Evolutionary conservation across 2,888 invertebrate species (phyloP).

Genomic region (Panorpa germanica): DNA sequence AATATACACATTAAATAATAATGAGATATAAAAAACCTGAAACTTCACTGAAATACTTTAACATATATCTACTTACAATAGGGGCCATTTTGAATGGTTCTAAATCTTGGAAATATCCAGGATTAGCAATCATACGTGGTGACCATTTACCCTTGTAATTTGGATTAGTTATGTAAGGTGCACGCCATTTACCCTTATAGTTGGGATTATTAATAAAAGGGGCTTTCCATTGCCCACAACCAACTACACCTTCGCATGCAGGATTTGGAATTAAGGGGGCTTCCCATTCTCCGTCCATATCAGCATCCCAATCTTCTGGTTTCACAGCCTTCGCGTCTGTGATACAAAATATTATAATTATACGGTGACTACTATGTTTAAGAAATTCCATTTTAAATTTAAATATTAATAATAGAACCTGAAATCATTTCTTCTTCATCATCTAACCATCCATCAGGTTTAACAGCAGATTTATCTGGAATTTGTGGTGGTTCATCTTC

Average conservation of each 20-base stretch:
- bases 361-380: slow-evolving; percentile 2
- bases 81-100: slow-evolving; percentile 79
- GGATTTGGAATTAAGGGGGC: slow-evolving; percentile 86
- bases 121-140: slow-evolving; percentile 73
- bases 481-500: slow-evolving; percentile 85
- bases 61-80: slow-evolving; percentile 46
- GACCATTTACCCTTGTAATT: slow-evolving; percentile 93
- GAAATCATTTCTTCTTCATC: slow-evolving; percentile 73
- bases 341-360: not conserved
- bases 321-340: slow-evolving; percentile 66
- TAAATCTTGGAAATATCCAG: slow-evolving; percentile 80
- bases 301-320: slow-evolving; percentile 92
- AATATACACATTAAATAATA: slow-evolving; percentile 10
- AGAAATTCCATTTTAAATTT: slow-evolving; percentile 3
- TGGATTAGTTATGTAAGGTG: slow-evolving; percentile 79
- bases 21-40: slow-evolving; percentile 1
- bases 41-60: slow-evolving; percentile 2
- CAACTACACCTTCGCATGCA: slow-evolving; percentile 52
- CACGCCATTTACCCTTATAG: slow-evolving; percentile 86
- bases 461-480: slow-evolving; percentile 61
- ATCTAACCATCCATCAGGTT: slow-evolving; percentile 86
- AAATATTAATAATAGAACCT: slow-evolving; percentile 17
- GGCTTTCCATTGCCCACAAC: slow-evolving; percentile 84
- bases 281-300: slow-evolving; percentile 99
- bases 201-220: slow-evolving; percentile 74